Evolutionary conservation across 2,888 invertebrate genomes (phyloP).

Genomic region (Mimumesa dahlbomi): DNA sequence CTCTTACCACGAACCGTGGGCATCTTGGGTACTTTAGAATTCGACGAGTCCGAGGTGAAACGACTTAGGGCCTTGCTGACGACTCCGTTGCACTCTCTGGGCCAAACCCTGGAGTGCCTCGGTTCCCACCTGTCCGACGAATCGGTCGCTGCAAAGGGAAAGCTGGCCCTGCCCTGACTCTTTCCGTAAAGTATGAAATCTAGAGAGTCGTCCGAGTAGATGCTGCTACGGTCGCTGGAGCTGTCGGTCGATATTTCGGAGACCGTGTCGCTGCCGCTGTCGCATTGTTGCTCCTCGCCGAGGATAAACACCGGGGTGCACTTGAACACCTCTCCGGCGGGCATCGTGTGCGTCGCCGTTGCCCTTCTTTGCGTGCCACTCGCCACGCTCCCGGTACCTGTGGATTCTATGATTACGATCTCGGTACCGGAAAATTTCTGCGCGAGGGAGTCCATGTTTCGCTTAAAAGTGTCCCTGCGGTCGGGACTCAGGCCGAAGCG

Average conservation of each 20-base stretch:
- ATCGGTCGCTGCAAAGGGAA: slow-evolving; percentile 75
- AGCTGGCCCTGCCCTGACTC: slow-evolving; percentile 75
- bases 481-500: slow-evolving; percentile 78
- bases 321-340: slow-evolving; percentile 79
- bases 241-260: slow-evolving; percentile 82
- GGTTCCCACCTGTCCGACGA: slow-evolving; percentile 73
- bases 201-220: slow-evolving; percentile 81
- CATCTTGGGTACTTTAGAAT: slow-evolving; percentile 39
- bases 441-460: slow-evolving; percentile 80
- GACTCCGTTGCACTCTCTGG: slow-evolving; percentile 80
- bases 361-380: slow-evolving; percentile 70
- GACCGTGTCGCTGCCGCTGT: slow-evolving; percentile 81
- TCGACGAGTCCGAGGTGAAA: slow-evolving; percentile 73
- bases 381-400: slow-evolving; percentile 1
- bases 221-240: slow-evolving; percentile 81
- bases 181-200: slow-evolving; percentile 80
- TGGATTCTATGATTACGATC: slow-evolving; percentile 73
- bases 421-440: slow-evolving; percentile 78
- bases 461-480: slow-evolving; percentile 79
- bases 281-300: slow-evolving; percentile 78
- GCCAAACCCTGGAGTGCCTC: slow-evolving; percentile 74
- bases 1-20: slow-evolving; percentile 63
- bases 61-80: slow-evolving; percentile 80
- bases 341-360: slow-evolving; percentile 79
- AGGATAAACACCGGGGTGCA: slow-evolving; percentile 80